Conservation (phyloP, 2,797 vertebrate species). For the Onychomys leucogaster region DNA sequence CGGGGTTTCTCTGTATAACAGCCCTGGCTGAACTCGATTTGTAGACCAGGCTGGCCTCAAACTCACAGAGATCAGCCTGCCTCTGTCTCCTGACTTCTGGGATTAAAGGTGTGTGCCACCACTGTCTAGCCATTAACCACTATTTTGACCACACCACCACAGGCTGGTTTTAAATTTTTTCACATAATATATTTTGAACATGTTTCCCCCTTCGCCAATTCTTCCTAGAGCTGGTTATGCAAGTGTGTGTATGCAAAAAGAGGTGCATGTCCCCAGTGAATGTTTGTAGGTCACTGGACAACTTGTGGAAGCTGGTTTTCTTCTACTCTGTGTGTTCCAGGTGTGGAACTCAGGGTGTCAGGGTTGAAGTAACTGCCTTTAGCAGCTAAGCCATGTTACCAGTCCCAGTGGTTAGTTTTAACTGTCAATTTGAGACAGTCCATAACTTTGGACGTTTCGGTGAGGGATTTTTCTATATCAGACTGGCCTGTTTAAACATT, state of each 20-base stretch:
- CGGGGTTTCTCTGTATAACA: too few relatives aligned
- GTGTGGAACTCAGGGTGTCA: not conserved
- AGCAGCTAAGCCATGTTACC: not conserved
- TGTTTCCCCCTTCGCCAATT: not conserved
- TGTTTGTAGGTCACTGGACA: not conserved
- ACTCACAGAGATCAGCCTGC: too few relatives aligned
- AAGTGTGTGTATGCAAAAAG: not conserved
- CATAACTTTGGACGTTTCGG: not conserved
- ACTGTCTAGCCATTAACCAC: too few relatives aligned
- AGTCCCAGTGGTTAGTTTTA: not conserved
- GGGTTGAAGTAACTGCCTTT: not conserved
- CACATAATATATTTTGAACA: not conserved
- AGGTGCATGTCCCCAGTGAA: not conserved
- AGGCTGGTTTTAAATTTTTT: not conserved
- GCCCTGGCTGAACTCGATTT: too few relatives aligned
- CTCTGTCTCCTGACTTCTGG: too few relatives aligned
- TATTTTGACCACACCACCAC: not conserved
- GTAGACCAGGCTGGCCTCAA: too few relatives aligned
- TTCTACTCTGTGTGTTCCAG: not conserved
- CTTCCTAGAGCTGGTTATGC: not conserved
- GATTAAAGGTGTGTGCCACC: too few relatives aligned
- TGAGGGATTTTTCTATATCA: not conserved
- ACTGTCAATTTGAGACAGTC: not conserved
- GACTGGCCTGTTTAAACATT: not conserved
- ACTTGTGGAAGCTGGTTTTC: not conserved